Conservation (phyloP, 2,113 vertebrate genomes). For the Laticauda laticaudata region DNA sequence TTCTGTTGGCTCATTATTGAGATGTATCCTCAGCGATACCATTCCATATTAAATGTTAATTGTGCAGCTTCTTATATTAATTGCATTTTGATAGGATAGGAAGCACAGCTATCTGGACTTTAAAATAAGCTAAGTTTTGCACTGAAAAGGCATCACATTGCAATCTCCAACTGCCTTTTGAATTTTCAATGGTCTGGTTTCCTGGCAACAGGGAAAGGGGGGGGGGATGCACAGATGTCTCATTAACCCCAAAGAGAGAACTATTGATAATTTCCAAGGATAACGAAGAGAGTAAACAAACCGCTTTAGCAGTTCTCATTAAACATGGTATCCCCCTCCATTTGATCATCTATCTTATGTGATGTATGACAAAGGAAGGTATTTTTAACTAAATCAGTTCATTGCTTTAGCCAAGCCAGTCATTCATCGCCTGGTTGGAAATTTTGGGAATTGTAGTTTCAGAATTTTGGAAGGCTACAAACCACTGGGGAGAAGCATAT, state of each 20-base stretch:
- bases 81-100: conserved; percentile 42
- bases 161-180: background rate
- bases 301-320: background rate
- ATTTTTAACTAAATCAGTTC: background rate
- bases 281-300: background rate
- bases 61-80: conserved; percentile 38
- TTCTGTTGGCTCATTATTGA: conserved; percentile 15
- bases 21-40: conserved; percentile 37
- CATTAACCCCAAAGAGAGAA: conserved; percentile 7
- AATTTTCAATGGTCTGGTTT: conserved; percentile 12
- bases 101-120: conserved; percentile 36
- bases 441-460: background rate
- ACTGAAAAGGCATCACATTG: background rate
- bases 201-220: background rate
- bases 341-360: too few species aligned
- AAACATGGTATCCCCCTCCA: background rate
- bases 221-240: background rate
- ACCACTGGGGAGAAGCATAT: background rate
- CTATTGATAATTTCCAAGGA: conserved; percentile 20
- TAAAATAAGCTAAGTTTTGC: conserved; percentile 28
- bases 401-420: background rate
- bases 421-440: background rate
- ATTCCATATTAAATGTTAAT: conserved; percentile 36
- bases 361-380: background rate
- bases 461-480: background rate